phyloP scores from a whole-genome alignment of 2,113 vertebrate genomes.

The Apus apus region DNA sequence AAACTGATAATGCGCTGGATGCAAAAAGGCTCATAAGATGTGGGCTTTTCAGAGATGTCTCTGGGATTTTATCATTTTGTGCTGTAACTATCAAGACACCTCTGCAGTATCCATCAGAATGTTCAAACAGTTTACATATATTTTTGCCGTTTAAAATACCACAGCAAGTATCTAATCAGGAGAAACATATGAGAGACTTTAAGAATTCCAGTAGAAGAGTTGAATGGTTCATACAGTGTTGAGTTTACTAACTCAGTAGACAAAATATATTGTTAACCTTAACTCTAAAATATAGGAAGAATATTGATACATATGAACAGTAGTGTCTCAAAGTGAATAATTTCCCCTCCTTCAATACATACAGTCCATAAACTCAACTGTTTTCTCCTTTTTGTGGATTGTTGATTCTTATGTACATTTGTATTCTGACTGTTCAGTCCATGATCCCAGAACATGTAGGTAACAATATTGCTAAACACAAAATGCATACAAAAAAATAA shows the following conservation, averaged over 20 bases:
- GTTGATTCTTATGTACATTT: background rate
- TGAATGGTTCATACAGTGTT: background rate
- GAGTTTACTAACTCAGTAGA: background rate
- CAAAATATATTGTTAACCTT: background rate
- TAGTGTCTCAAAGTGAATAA: background rate
- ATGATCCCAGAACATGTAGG: background rate
- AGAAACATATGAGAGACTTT: background rate
- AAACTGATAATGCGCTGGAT: background rate
- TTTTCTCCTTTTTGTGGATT: background rate
- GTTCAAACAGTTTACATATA: background rate
- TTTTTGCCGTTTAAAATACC: background rate
- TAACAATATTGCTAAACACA: background rate
- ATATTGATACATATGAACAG: background rate
- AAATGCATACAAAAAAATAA: background rate
- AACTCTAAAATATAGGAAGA: background rate
- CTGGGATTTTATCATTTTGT: background rate
- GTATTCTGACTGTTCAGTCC: background rate
- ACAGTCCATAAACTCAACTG: background rate
- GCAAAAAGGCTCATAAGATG: background rate
- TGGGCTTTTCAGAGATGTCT: background rate
- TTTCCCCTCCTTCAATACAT: background rate
- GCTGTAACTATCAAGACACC: background rate
- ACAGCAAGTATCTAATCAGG: background rate
- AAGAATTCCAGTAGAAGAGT: background rate
- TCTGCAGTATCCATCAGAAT: background rate